Base-by-base conservation (phyloP, 2,797 vertebrate species). In the Lutjanus argentimaculatus region DNA sequence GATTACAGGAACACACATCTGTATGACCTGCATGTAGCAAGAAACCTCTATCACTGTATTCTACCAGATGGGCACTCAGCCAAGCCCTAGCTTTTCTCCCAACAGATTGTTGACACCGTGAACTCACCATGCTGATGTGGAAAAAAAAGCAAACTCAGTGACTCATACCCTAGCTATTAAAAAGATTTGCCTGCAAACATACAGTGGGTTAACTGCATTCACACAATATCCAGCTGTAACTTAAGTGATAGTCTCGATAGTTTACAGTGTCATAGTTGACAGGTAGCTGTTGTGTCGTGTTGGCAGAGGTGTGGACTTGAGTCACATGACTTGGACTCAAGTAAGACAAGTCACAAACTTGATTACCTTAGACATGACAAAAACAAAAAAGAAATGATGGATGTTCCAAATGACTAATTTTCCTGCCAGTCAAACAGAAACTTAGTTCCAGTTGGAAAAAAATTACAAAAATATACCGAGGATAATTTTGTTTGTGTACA, bases 1-100 rank as follows among this genome's bases (percentile, higher is more conserved):
- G 79, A 67, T 36, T 36, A 36, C 72, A 77, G 82, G 72, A 88
- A 88, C 30, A 69, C 51, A 1, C 76, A 83, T 82, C 75, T 81
- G 72, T 64, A 66, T 81, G 75, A 61, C 40, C 62, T 57, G 64
- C 42, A 83, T 56, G 59, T 51, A 61, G 53, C 13, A 49, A 11
- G 6, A 75, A 82, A 83, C 61, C 40, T 82, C 67, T 68, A 67
- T 49, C 61, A 79, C 36, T 45, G 2, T 64, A 62, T 19, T 57
- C 66, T 57, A 77, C 57, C 13, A 56, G 19, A 64, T 56, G 0
- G 14, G 12, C 63, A 51, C n/a, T 11, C n/a, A 21, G 48, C 53
- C 57, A 70, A 75, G 62, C 36, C 6, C 40, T 8, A 63, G 57
- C 7, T 72, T 68, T 73, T 83, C 43, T 64, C 45, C 6, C 30